Percentiles rank a stretch among this genome's conserved stretches.
phyloP scores from a whole-genome alignment of 2,113 vertebrate species.

The Pipa parva region DNA sequence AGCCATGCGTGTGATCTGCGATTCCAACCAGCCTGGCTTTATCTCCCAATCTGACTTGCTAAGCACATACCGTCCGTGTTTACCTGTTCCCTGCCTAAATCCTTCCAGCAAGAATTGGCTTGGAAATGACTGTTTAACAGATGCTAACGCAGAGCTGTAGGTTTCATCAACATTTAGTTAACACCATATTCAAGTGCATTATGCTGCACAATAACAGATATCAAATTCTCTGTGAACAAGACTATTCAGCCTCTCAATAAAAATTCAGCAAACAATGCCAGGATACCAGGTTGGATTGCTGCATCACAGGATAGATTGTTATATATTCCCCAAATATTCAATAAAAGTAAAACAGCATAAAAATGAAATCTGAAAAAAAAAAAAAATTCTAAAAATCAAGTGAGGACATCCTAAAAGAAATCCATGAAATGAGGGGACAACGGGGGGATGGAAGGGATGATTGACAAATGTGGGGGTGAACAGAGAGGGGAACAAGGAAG shows the following conservation, averaged over 20 bases:
- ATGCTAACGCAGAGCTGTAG: constrained; percentile 29
- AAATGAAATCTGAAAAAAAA: too few relatives aligned
- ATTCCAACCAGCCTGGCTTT: constrained; percentile 6
- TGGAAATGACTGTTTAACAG: constrained; percentile 11
- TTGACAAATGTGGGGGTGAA: too few relatives aligned
- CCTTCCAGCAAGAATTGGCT: constrained; percentile 23
- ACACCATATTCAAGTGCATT: constrained; percentile 9
- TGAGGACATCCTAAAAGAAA: too few relatives aligned
- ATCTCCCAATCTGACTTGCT: constrained; percentile 10
- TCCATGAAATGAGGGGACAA: too few relatives aligned
- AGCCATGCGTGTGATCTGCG: background rate
- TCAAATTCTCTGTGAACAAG: background rate
- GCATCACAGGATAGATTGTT: background rate
- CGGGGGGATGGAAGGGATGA: too few relatives aligned
- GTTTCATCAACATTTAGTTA: constrained; percentile 30
- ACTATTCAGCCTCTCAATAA: background rate
- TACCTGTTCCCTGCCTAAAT: constrained; percentile 10
- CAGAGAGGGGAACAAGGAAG: too few relatives aligned
- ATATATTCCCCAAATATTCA: too few relatives aligned
- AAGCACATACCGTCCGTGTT: background rate
- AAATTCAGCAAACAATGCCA: background rate
- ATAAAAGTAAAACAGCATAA: too few relatives aligned
- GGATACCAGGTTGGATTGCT: background rate
- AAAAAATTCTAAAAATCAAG: too few relatives aligned
- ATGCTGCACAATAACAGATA: background rate